These are phyloP conservation scores for Amphipoea oculea DNA, from an alignment of 2,888 invertebrate species.

Conservation along the genomic window DNA sequence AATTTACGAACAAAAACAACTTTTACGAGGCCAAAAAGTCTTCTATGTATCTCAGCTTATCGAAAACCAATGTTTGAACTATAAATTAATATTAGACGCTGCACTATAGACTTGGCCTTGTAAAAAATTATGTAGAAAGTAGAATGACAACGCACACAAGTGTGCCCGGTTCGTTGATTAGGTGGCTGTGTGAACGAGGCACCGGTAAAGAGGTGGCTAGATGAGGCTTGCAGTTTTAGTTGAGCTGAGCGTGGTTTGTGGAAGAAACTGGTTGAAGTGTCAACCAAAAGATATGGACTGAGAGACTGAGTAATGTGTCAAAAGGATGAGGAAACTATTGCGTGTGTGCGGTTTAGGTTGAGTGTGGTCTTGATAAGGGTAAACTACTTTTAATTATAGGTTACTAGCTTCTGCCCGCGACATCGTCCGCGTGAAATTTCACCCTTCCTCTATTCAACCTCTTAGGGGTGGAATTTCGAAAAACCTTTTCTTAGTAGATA, in stretches of 20 bases:
- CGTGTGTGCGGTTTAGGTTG: background rate
- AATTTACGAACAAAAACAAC: too few relatives aligned
- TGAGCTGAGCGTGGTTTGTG: background rate
- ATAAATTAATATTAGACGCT: slow-evolving; percentile 50
- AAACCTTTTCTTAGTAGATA: too few relatives aligned
- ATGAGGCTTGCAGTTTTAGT: slow-evolving; percentile 26
- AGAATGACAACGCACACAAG: slow-evolving; percentile 84
- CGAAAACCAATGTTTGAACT: slow-evolving; percentile 29
- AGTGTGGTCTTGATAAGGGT: background rate
- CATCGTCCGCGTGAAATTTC: too few relatives aligned
- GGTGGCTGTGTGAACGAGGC: slow-evolving; percentile 71
- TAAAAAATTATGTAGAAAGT: slow-evolving; percentile 89
- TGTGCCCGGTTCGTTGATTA: slow-evolving; percentile 77
- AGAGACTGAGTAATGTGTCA: background rate
- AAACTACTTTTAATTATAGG: background rate
- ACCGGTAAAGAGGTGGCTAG: slow-evolving; percentile 32
- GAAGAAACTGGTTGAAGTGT: background rate
- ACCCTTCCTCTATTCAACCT: too few relatives aligned
- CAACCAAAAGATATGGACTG: background rate
- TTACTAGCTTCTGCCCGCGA: too few relatives aligned
- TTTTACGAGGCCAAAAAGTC: background rate
- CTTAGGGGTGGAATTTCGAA: too few relatives aligned
- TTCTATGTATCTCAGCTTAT: background rate
- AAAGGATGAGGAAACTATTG: too few relatives aligned
- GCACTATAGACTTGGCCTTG: slow-evolving; percentile 74